Conservation (phyloP, 53 echinoderm and acorn worm species). For the Paelopatides confundens region DNA sequence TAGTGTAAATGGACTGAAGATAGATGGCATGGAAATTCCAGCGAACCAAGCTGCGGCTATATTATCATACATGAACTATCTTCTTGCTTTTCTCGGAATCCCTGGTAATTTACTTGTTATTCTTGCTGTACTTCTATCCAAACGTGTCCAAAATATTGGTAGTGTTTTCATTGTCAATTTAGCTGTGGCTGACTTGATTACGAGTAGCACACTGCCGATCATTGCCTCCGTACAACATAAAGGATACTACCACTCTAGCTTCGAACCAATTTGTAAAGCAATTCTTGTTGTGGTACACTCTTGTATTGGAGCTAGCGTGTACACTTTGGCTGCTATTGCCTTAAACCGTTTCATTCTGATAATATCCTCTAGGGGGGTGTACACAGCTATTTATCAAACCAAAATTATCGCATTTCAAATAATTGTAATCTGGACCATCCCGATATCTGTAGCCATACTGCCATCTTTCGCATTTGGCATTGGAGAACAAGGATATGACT, state of each 20-base stretch:
- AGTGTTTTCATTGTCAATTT: constrained; percentile 17
- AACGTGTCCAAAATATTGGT: neutral
- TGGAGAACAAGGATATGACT: constrained; percentile 8
- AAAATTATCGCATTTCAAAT: neutral
- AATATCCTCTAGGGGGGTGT: neutral
- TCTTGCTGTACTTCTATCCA: constrained; percentile 7
- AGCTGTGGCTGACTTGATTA: constrained; percentile 21
- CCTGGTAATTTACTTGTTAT: constrained; percentile 18
- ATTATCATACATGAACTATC: neutral
- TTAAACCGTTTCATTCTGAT: neutral
- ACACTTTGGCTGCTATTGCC: constrained; percentile 13
- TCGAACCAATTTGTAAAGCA: constrained; percentile 3
- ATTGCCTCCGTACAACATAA: neutral
- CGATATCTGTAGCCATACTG: constrained; percentile 16
- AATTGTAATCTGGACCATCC: neutral
- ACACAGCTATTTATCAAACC: neutral
- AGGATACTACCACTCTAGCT: neutral
- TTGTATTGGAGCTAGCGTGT: constrained; percentile 18
- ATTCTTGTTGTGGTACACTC: neutral
- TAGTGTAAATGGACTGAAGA: neutral
- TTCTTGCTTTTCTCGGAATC: neutral
- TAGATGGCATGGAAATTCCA: neutral
- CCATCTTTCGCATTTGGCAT: constrained; percentile 15
- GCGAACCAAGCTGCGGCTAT: neutral
- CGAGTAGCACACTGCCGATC: neutral